These are phyloP conservation scores for Schlechtendalia chinensis DNA, from an alignment of 1,140 invertebrate species.

Conservation along the genomic window DNA sequence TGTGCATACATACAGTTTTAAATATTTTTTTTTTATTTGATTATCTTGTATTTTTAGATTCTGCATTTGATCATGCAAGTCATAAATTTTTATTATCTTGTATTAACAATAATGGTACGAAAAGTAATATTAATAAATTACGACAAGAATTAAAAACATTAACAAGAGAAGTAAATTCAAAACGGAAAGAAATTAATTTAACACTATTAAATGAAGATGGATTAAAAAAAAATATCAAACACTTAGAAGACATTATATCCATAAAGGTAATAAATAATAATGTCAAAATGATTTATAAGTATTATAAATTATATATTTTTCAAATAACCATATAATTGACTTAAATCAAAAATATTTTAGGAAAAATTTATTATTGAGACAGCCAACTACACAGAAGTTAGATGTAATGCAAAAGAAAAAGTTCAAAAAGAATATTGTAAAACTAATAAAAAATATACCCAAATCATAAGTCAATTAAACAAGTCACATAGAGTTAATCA, in stretches of 20 bases:
- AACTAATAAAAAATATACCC: conserved; percentile 26
- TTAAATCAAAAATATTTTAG: conserved; percentile 9
- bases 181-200: conserved; percentile 38
- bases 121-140: background rate
- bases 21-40: background rate
- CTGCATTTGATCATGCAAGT: background rate
- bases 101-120: background rate
- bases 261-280: conserved; percentile 27
- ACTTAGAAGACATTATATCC: conserved; percentile 37
- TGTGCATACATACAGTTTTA: too few species aligned
- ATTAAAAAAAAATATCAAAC: conserved; percentile 38
- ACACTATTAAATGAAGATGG: conserved; percentile 11
- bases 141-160: conserved; percentile 29
- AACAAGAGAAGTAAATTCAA: conserved; percentile 8
- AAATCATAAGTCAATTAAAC: background rate
- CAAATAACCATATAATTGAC: background rate
- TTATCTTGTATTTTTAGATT: conserved; percentile 6
- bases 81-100: background rate
- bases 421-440: conserved; percentile 17
- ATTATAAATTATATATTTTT: background rate
- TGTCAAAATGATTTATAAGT: background rate
- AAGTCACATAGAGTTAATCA: background rate
- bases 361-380: conserved; percentile 3
- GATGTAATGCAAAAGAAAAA: conserved; percentile 27
- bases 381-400: background rate